These are phyloP conservation scores for Gobionotothen gibberifrons DNA, from an alignment of 2,797 vertebrate species.

Conservation along the genomic window DNA sequence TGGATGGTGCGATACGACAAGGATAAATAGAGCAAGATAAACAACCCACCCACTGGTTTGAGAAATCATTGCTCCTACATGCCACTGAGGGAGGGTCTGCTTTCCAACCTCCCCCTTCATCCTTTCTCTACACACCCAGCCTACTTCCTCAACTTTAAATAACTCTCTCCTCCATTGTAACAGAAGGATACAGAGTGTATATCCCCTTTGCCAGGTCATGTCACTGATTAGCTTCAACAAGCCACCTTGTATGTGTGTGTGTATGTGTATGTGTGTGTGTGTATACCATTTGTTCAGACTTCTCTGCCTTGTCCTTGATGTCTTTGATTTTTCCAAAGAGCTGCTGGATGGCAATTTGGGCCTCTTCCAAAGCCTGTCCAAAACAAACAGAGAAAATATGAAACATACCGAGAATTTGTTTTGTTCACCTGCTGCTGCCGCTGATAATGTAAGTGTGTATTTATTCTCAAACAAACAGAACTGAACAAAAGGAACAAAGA, in stretches of 20 bases:
- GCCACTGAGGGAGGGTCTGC: slow-evolving; percentile 48
- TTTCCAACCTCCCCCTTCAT: slow-evolving; percentile 45
- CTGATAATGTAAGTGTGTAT: neutral
- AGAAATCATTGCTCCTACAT: slow-evolving; percentile 53
- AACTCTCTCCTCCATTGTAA: slow-evolving; percentile 42
- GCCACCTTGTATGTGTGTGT: neutral
- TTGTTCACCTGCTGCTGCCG: neutral
- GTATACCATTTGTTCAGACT: slow-evolving; percentile 98
- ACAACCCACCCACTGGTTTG: slow-evolving; percentile 37
- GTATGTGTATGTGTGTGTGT: slow-evolving; percentile 14
- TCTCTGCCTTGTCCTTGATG: slow-evolving; percentile 99
- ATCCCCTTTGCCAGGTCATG: slow-evolving; percentile 4
- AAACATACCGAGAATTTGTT: slow-evolving; percentile 25
- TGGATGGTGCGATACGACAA: slow-evolving; percentile 10
- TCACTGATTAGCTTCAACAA: slow-evolving; percentile 23
- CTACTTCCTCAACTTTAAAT: slow-evolving; percentile 44
- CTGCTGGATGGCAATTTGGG: slow-evolving; percentile 97
- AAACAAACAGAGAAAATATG: slow-evolving; percentile 43
- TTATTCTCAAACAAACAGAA: neutral
- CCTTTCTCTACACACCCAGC: slow-evolving; percentile 38
- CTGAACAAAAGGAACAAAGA: neutral
- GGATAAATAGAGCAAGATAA: slow-evolving; percentile 18
- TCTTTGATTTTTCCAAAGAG: slow-evolving; percentile 99
- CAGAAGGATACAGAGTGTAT: slow-evolving; percentile 12
- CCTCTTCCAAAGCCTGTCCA: slow-evolving; percentile 94